Conservation (phyloP, 2,888 invertebrate species). For the Sabatieria punctata region DNA sequence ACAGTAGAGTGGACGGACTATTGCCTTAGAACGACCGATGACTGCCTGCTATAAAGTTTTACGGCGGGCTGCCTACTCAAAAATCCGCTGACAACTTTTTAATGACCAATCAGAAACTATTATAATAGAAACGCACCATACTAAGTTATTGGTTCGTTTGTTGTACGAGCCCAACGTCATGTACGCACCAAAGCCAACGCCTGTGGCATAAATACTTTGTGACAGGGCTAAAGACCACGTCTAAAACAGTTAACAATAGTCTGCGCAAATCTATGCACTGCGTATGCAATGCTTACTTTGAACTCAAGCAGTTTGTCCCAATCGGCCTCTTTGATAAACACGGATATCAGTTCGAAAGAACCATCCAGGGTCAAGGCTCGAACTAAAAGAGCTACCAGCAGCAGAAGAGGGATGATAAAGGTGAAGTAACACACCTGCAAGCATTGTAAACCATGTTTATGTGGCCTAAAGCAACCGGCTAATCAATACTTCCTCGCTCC, state of each 20-base stretch:
- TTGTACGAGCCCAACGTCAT: constrained; percentile 30
- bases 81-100: no score
- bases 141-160: constrained; percentile 27
- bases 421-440: constrained; percentile 12
- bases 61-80: no score
- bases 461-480: no score
- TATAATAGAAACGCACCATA: no score
- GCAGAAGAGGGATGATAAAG: constrained; percentile 13
- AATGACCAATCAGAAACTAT: no score
- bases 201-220: constrained; percentile 25
- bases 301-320: constrained; percentile 24
- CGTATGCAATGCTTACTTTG: constrained; percentile 9
- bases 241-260: no score
- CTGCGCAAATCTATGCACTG: no score
- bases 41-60: no score
- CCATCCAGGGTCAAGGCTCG: constrained; percentile 18
- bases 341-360: constrained; percentile 10
- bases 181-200: constrained; percentile 29
- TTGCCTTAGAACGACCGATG: no score
- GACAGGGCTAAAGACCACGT: constrained; percentile 26
- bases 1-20: no score
- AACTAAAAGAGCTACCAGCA: constrained; percentile 13
- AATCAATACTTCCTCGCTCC: no score
- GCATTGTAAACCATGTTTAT: no score
- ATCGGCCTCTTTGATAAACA: constrained; percentile 14